Evolutionary conservation across 2,888 invertebrate species (phyloP).

Genomic region (Tortrix viridana): DNA sequence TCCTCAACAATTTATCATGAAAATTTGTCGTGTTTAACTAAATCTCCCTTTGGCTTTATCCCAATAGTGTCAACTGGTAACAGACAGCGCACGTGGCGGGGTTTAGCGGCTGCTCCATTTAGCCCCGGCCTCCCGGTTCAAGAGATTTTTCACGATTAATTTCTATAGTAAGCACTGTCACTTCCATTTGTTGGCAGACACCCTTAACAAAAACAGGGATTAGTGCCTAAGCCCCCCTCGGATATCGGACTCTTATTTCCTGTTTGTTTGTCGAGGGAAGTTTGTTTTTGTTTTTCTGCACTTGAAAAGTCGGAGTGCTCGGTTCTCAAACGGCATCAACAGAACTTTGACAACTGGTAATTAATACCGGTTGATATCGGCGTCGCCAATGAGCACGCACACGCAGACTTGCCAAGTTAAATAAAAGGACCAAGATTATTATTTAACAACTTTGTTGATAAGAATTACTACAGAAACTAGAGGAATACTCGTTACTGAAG

Average conservation of each 20-base stretch:
- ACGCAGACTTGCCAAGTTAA: conserved; percentile 17
- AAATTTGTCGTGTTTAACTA: conserved; percentile 49
- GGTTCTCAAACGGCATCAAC: conserved; percentile 8
- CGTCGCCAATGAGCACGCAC: conserved; percentile 15
- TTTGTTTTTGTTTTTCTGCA: conserved; percentile 58
- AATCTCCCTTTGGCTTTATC: conserved; percentile 66
- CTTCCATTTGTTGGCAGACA: conserved; percentile 77
- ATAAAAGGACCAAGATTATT: conserved; percentile 30
- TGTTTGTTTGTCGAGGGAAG: conserved; percentile 66
- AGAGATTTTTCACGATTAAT: conserved; percentile 82
- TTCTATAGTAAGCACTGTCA: conserved; percentile 76
- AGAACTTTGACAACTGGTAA: conserved; percentile 18
- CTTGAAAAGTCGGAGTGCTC: conserved; percentile 12
- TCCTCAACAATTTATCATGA: conserved; percentile 49
- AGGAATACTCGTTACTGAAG: conserved; percentile 23
- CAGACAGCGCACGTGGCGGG: conserved; percentile 78
- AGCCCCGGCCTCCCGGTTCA: conserved; percentile 57
- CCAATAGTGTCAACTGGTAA: conserved; percentile 79
- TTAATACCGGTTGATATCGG: conserved; percentile 26
- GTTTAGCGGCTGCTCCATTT: conserved; percentile 65
- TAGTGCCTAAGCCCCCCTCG: conserved; percentile 71
- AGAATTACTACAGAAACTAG: conserved; percentile 17
- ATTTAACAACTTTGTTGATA: conserved; percentile 6
- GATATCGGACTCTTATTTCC: conserved; percentile 72
- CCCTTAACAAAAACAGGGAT: conserved; percentile 81